These are phyloP conservation scores for Drosophila baimaii DNA, from an alignment of 1,140 invertebrate genomes.

Conservation along the genomic window DNA sequence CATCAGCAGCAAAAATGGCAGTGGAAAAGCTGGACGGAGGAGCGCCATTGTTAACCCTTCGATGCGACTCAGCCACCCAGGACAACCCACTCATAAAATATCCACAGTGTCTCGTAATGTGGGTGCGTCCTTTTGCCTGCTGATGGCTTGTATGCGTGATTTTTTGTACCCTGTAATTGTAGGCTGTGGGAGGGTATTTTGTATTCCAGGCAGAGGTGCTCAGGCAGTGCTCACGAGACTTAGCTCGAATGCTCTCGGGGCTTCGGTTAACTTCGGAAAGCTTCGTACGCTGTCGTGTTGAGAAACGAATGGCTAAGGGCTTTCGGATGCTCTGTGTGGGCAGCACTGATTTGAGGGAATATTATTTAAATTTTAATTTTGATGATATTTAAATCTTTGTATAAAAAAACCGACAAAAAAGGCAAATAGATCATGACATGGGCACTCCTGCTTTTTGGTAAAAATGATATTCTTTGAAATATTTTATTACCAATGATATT, in stretches of 20 bases:
- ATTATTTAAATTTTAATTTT: neutral
- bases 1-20: constrained; percentile 25
- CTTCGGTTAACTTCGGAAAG: neutral
- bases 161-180: constrained; percentile 18
- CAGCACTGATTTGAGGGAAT: neutral
- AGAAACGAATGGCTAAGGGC: neutral
- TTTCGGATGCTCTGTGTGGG: neutral
- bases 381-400: too few relatives aligned
- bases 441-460: neutral
- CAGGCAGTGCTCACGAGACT: neutral
- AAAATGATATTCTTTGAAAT: neutral
- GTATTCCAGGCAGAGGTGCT: neutral
- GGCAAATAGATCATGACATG: neutral
- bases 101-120: constrained; percentile 64
- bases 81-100: constrained; percentile 63
- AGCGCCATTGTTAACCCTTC: constrained; percentile 77
- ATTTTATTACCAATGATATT: accelerated
- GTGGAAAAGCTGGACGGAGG: constrained; percentile 55
- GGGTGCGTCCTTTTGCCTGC: constrained; percentile 58
- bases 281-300: neutral
- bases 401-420: neutral
- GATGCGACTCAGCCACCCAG: constrained; percentile 21
- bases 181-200: neutral
- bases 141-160: constrained; percentile 36
- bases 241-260: too few relatives aligned